Base-by-base conservation (phyloP, 2,888 invertebrate species). In the Ormyrus pomaceus region DNA sequence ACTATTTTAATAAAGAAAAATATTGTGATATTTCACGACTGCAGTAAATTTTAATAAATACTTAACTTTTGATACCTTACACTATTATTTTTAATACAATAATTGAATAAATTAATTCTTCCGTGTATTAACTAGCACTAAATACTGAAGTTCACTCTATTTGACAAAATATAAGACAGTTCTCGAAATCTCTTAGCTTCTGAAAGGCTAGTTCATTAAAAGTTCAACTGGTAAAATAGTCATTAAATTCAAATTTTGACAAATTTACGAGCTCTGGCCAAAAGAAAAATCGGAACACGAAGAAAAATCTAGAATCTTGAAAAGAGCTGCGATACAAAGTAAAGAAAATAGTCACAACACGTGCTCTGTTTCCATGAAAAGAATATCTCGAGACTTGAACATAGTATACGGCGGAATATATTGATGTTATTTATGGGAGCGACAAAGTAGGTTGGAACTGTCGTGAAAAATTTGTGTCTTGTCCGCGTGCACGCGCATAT, bases 401-500 rank as follows among this genome's bases (percentile, higher is more conserved):
- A 51, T 70, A 55, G 65, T 53, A 34, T 34, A 65, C 46, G 65
- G 48, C 46, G 65, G 48, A 55, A 55, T 61, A 68, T 68, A 64
- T 61, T 34, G 46, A 72, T 13, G 69, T 73, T 80, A 80, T 80
- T 80, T 80, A 79, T 46, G 46, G 77, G 77, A n/a, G 64, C 45
- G 69, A 73, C 34, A 73, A 83, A 62, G 55, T 76, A 61, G 69
- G 61, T 71, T 66, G 72, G 51, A 74, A 56, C 61, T 50, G 46
- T 55, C 58, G 53, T 61, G 48, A 72, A 77, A 77, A 66, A 69
- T 68, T 70, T 71, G 34, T 59, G 34, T 71, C 34, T 65, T 59
- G 46, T 56, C 45, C 45, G 11, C 10, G 53, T 59, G 45, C 46
- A 6, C n/a, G 61, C 61, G 72, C n/a, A 62, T 51, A 62, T 19